These are phyloP conservation scores for Enteromius argenteus DNA, from an alignment of 2,797 vertebrate genomes.

Conservation along the genomic window DNA sequence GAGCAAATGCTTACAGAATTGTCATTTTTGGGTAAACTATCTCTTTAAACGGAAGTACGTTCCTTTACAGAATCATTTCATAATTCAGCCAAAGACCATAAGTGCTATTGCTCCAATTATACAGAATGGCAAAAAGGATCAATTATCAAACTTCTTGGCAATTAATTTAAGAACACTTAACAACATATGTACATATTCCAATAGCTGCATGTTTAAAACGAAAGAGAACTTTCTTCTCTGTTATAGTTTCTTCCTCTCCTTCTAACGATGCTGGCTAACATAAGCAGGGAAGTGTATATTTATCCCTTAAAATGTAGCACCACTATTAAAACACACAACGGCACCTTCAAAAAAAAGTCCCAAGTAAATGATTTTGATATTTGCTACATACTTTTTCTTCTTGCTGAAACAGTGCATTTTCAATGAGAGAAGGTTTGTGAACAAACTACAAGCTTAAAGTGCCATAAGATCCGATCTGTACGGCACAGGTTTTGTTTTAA, in stretches of 20 bases:
- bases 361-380: constrained; percentile 43
- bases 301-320: constrained; percentile 45
- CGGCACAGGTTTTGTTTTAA: constrained; percentile 4
- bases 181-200: constrained; percentile 16
- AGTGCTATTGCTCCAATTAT: constrained; percentile 44
- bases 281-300: constrained; percentile 16
- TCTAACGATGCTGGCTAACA: constrained; percentile 35
- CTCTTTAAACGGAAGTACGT: neutral
- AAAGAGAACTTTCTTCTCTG: neutral
- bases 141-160: constrained; percentile 20
- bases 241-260: constrained; percentile 15
- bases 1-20: neutral
- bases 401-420: constrained; percentile 32
- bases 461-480: constrained; percentile 20
- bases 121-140: neutral
- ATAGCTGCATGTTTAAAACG: constrained; percentile 19
- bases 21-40: neutral
- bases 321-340: constrained; percentile 49
- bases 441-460: constrained; percentile 45
- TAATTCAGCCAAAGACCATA: constrained; percentile 28
- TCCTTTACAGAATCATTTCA: constrained; percentile 23
- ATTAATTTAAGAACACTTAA: constrained; percentile 29
- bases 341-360: constrained; percentile 40
- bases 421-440: constrained; percentile 15
- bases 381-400: constrained; percentile 20